These are phyloP conservation scores for Lymantria dispar DNA, from an alignment of 2,888 invertebrate species.

Conservation along the genomic window DNA sequence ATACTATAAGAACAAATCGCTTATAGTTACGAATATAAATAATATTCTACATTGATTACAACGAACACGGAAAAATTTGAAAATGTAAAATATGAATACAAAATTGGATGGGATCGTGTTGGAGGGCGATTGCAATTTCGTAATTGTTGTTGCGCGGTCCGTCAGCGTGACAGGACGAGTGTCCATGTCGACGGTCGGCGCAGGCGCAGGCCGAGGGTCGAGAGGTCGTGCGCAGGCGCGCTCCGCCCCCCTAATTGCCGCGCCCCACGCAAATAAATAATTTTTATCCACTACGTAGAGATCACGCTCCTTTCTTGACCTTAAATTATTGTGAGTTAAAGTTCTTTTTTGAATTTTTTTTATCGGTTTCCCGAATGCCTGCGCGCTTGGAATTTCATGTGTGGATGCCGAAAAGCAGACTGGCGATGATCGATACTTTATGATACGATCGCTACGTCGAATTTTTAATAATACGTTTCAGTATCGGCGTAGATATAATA, in stretches of 20 bases:
- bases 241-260: slow-evolving; percentile 80
- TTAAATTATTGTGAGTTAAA: slow-evolving; percentile 69
- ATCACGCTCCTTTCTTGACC: slow-evolving; percentile 74
- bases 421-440: slow-evolving; percentile 50
- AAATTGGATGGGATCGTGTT: slow-evolving; percentile 57
- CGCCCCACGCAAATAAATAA: slow-evolving; percentile 81
- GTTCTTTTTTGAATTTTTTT: slow-evolving; percentile 63
- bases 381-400: slow-evolving; percentile 39
- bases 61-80: slow-evolving; percentile 14
- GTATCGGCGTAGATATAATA: slow-evolving; percentile 50
- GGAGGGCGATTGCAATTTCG: slow-evolving; percentile 56
- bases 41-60: no score
- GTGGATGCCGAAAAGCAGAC: slow-evolving; percentile 40
- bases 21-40: no score
- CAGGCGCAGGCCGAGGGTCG: slow-evolving; percentile 57
- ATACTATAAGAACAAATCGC: no score
- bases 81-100: slow-evolving; percentile 28
- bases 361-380: slow-evolving; percentile 63
- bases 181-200: slow-evolving; percentile 39
- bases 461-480: slow-evolving; percentile 66
- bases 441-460: slow-evolving; percentile 64
- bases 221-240: slow-evolving; percentile 73
- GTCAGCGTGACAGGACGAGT: slow-evolving; percentile 56
- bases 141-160: slow-evolving; percentile 48
- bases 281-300: slow-evolving; percentile 71